Evolutionary conservation across 2,113 vertebrate species (phyloP).

Genomic region (Sapayoa aenigma): DNA sequence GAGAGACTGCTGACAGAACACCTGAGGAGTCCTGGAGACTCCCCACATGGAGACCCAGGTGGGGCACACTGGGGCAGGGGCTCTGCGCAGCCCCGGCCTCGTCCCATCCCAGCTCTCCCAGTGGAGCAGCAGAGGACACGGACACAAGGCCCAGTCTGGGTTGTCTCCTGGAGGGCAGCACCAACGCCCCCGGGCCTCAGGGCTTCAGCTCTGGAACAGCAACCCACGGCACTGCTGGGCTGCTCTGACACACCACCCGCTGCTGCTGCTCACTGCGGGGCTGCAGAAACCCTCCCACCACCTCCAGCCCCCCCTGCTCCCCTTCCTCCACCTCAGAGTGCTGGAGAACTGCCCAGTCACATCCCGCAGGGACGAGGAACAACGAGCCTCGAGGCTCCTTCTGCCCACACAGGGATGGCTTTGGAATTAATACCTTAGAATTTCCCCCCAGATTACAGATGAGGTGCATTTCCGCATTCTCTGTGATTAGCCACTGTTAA

Average conservation of each 20-base stretch:
- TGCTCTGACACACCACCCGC: too few relatives aligned
- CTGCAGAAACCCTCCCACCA: background rate
- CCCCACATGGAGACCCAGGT: accelerated
- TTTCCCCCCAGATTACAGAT: background rate
- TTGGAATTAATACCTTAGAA: background rate
- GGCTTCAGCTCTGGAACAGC: background rate
- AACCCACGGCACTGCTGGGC: background rate
- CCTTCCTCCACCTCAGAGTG: background rate
- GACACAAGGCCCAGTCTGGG: background rate
- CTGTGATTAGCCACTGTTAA: background rate
- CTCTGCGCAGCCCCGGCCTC: accelerated
- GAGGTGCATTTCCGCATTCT: background rate
- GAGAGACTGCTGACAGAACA: background rate
- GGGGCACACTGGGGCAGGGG: background rate
- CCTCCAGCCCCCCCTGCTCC: too few relatives aligned
- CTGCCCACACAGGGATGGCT: background rate
- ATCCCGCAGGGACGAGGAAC: background rate
- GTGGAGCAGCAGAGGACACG: accelerated
- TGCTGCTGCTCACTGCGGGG: background rate
- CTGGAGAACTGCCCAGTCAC: background rate
- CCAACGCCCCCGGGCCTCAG: accelerated
- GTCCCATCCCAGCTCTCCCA: accelerated
- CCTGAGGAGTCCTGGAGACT: background rate
- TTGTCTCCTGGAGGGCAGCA: background rate
- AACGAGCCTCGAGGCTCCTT: background rate